These are phyloP conservation scores for Osedax frankpressi DNA, from an alignment of 2,888 invertebrate genomes.

Conservation along the genomic window DNA sequence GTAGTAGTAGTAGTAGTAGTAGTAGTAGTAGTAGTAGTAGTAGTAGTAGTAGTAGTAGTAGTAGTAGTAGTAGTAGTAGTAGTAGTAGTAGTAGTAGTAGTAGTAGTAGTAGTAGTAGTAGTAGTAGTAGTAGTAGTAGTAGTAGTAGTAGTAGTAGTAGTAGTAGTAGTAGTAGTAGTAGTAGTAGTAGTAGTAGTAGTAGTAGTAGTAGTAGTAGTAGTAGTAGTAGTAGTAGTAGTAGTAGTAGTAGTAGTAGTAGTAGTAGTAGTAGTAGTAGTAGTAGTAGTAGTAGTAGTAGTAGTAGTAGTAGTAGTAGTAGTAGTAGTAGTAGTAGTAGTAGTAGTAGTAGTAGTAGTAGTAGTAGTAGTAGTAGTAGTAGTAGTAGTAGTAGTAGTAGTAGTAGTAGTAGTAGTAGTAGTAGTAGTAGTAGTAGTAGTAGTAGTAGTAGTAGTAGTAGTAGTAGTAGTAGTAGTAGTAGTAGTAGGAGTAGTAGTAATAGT, in stretches of 20 bases:
- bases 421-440: constrained; percentile 22
- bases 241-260: too few species aligned
- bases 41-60: constrained; percentile 19
- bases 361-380: constrained; percentile 11
- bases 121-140: constrained; percentile 36
- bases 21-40: constrained; percentile 24
- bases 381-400: too few species aligned
- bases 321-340: constrained; percentile 36
- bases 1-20: constrained; percentile 23
- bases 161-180: constrained; percentile 42
- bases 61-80: background rate
- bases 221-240: too few species aligned
- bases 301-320: too few species aligned
- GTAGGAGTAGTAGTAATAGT: too few species aligned
- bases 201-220: too few species aligned
- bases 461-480: constrained; percentile 17
- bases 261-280: constrained; percentile 8
- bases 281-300: constrained; percentile 6
- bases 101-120: constrained; percentile 30
- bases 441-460: constrained; percentile 22
- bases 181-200: too few species aligned
- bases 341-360: constrained; percentile 22
- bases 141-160: constrained; percentile 24
- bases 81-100: background rate
- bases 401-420: constrained; percentile 22